Base-by-base conservation (phyloP, 2,888 invertebrate species). In the Lomographa bimaculata region DNA sequence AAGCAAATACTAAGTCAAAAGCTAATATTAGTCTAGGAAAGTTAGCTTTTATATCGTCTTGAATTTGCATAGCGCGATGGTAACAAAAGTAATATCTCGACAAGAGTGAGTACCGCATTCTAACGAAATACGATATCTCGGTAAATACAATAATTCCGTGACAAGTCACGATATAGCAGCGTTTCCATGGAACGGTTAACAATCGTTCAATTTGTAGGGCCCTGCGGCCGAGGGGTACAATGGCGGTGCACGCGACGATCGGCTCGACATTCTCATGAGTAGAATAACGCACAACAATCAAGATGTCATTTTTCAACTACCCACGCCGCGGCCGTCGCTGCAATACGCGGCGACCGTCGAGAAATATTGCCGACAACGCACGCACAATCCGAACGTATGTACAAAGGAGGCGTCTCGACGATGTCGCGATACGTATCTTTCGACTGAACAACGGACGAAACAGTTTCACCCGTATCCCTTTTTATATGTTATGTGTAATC, bases 271-370 rank as follows among this genome's bases (percentile, higher is more conserved):
- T 85, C 85, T 82, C 85, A 83, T 85, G 80, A 83, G 81, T 79
- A 77, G 84, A 83, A 84, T 86, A 86, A 83, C 85, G 81, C 78
- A 79, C 79, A 86, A 87, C 87, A 89, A 89, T 87, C 87, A 87
- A 87, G 89, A 89, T 89, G 87, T 89, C 86, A 89, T 89, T 87
- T 89, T 87, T 89, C 87, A 89, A 85, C 89, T 85, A 84, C 87
- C 89, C 87, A 89, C 89, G 82, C 85, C 54, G 73, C 69, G 18
- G 36, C 42, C 26, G 21, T 21, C n/a, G n/a, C n/a, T n/a, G n/a
- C n/a, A n/a, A 71, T 67, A 75, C 77, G 71, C 71, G 63, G 65
- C 56, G 60, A 62, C 66, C 64, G 69, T 68, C 71, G 73, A 85
- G 83, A 87, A 84, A 79, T 89, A 89, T 86, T 76, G 82, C 77